Evolutionary conservation across 2,888 invertebrate genomes (phyloP).

Genomic region (Agrotis exclamationis): DNA sequence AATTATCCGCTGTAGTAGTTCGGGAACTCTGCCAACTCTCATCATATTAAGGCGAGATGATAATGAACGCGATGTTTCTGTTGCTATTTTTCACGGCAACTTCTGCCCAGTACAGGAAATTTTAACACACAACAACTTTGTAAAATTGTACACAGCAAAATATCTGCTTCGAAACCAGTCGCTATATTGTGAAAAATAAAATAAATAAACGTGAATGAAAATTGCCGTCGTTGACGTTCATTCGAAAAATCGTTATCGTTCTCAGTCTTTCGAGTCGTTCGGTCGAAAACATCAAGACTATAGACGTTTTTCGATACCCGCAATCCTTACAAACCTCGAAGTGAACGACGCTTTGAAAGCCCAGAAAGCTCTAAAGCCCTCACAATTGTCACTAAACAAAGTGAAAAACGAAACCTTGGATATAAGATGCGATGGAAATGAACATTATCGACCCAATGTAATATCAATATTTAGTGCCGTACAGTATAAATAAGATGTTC

Average conservation of each 20-base stretch:
- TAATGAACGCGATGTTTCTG: slow-evolving; percentile 82
- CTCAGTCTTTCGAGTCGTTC: slow-evolving; percentile 62
- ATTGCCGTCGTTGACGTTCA: slow-evolving; percentile 52
- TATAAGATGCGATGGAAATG: slow-evolving; percentile 57
- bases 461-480: slow-evolving; percentile 17
- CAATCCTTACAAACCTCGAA: slow-evolving; percentile 71
- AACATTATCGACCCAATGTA: slow-evolving; percentile 20
- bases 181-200: slow-evolving; percentile 26
- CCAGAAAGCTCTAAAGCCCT: slow-evolving; percentile 71
- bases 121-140: slow-evolving; percentile 66
- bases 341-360: slow-evolving; percentile 71
- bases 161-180: slow-evolving; percentile 26
- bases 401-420: slow-evolving; percentile 69
- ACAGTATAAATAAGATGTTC: neutral
- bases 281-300: slow-evolving; percentile 66
- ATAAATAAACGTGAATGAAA: slow-evolving; percentile 44
- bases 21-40: slow-evolving; percentile 87
- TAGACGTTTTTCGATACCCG: slow-evolving; percentile 72
- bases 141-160: slow-evolving; percentile 27
- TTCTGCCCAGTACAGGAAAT: slow-evolving; percentile 62
- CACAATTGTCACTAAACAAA: slow-evolving; percentile 76
- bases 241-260: slow-evolving; percentile 63
- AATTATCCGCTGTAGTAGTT: slow-evolving; percentile 81
- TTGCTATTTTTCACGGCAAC: slow-evolving; percentile 74
- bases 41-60: slow-evolving; percentile 86